A percentile compares a stretch with the other conserved stretches of the same genome.
Evolutionary conservation across 2,113 vertebrate genomes (phyloP).

Genomic region (Hemiscyllium ocellatum): DNA sequence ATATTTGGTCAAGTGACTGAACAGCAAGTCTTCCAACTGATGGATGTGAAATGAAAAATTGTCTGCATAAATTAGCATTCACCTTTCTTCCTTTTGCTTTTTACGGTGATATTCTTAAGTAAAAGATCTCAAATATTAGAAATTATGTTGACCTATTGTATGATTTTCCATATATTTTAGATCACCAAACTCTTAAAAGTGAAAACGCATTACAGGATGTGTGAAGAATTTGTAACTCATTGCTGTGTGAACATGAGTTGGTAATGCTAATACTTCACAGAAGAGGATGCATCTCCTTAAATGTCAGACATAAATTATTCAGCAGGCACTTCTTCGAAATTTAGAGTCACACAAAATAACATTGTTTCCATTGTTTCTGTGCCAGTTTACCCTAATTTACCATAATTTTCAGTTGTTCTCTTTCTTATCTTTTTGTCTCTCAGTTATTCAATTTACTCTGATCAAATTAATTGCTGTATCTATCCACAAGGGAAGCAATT

Average conservation of each 20-base stretch:
- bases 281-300: background rate
- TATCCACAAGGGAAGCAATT: background rate
- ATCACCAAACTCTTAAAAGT: background rate
- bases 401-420: background rate
- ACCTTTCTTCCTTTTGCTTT: background rate
- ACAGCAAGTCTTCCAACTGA: background rate
- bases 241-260: background rate
- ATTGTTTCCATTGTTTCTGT: background rate
- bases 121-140: background rate
- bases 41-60: background rate
- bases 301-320: constrained; percentile 16
- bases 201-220: background rate
- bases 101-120: background rate
- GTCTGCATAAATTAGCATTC: background rate
- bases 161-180: background rate
- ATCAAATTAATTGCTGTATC: background rate
- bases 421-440: background rate
- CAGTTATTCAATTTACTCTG: no score
- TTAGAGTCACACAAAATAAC: background rate
- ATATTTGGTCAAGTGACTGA: background rate
- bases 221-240: constrained; percentile 9
- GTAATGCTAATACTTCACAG: background rate
- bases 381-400: constrained; percentile 7
- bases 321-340: background rate
- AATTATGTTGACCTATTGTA: background rate